A percentile compares a stretch with the other conserved stretches of the same genome.
These are phyloP conservation scores for Ariopsis seemanni DNA, from an alignment of 2,113 vertebrate genomes.

Conservation along the genomic window DNA sequence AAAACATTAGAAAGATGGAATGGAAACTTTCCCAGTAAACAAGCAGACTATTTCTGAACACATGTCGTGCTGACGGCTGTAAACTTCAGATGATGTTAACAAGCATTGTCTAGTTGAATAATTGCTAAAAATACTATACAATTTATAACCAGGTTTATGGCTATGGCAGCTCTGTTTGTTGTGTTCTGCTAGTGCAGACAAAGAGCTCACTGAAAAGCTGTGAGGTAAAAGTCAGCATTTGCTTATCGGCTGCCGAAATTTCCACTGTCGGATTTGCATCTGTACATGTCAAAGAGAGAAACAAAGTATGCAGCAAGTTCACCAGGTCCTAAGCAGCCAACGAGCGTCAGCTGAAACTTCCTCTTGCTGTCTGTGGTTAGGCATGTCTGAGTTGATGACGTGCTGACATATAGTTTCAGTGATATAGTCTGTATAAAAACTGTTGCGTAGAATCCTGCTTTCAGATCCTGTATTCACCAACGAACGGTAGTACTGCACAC, in stretches of 20 bases:
- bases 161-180: background rate
- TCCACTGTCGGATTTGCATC: constrained; percentile 72
- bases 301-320: constrained; percentile 5
- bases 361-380: constrained; percentile 71
- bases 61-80: background rate
- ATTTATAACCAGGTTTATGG: background rate
- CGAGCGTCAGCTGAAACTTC: constrained; percentile 69
- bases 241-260: constrained; percentile 64
- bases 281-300: constrained; percentile 41
- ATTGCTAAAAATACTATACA: background rate
- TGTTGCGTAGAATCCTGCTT: constrained; percentile 19
- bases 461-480: constrained; percentile 27
- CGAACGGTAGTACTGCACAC: background rate
- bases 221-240: constrained; percentile 63
- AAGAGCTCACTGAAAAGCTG: constrained; percentile 17
- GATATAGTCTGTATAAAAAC: constrained; percentile 66
- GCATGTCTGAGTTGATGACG: constrained; percentile 53
- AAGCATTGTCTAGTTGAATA: constrained; percentile 1
- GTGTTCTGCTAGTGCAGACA: constrained; percentile 10
- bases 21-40: background rate
- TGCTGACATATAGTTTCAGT: background rate
- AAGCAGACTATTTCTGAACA: background rate
- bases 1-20: background rate
- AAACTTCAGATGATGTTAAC: too few relatives aligned
- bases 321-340: background rate